Base-by-base conservation (phyloP, 1,140 invertebrate species). In the Diorhabda sublineata region DNA sequence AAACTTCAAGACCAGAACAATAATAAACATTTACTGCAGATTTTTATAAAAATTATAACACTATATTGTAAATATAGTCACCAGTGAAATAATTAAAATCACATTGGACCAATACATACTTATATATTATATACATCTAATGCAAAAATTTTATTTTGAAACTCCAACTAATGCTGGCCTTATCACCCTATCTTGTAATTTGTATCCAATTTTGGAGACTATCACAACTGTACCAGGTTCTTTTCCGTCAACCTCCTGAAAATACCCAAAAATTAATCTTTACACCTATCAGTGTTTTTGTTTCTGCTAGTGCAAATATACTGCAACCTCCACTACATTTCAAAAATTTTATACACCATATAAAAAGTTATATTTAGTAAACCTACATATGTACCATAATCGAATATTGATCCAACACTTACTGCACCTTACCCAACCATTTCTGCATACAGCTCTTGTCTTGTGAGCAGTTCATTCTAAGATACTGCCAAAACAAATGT, bases 91-190 rank as follows among this genome's bases (percentile, higher is more conserved):
- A 67, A 67, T 67, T 26, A 67, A 67, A 67, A 67, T 60, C 65
- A 67, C 65, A 59, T 43, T 45, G 26, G 44, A 67, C 57, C 42
- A n/a, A 66, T 60, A 67, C 58, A 52, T 60, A 66, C 58, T 59
- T 45, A 44, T 58, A 60, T 45, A 67, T 58, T 45, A 59, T 41
- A 42, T 42, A 58, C 42, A 41, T 44, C 58, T 60, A 60, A 5
- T 4, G 47, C 3, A 42, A 26, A 11, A 41, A 66, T 5, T 44
- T 69, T 75, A 81, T 81, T 95, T 95, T 44, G 94, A 91, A 42
- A 99, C 97, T 59, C 96, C 97, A 45, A 99, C 97, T 58, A 97
- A 83, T n/a, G 98, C 97, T 58, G 98, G 96, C 77, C 98, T 84
- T 75, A 99, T 89, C 72, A 95, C 94, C 78, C 97, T 85, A 76